Base-by-base conservation (phyloP, 2,888 invertebrate species). In the Spialia ferax region DNA sequence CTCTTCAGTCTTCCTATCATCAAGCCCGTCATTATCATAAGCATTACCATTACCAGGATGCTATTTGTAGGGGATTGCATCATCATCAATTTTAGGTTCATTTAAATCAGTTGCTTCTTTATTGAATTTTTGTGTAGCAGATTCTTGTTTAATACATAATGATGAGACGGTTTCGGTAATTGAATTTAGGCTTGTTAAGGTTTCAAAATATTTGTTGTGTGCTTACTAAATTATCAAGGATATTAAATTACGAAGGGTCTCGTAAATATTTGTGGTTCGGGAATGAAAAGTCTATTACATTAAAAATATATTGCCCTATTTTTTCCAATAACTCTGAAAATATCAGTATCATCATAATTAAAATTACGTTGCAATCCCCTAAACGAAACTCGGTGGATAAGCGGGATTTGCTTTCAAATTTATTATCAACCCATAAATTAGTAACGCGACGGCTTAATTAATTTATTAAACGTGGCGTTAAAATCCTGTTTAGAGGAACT, bases 351-450 rank as follows among this genome's bases (percentile, higher is more conserved):
- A 18, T 35, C 20, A 18, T 38, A 18, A 20, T 26, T 57, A 26
- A 52, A 45, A 66, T 67, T 63, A 72, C 69, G 74, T 74, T 79
- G 79, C 81, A 81, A 80, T 82, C 78, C 77, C 80, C 78, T 76
- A 78, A 74, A 74, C 73, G 69, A 67, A 69, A 72, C 73, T 83
- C 83, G 80, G 82, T 85, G 85, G 86, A 86, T 81, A 82, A 77
- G 67, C 42, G 55, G 66, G 54, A 63, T 63, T 67, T 29, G 18
- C 23, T 57, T 56, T 45, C 35, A 63, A 55, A 45, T 56, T 29
- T 56, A 35, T 64, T 48, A 35, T 32, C 1, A 29, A 22, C 1
- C 15, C 11, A 48, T 63, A 55, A 45, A 56, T 29, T n/a, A 18
- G 26, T 5, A 45, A 45, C 35, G 0, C 6, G 48, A 48, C 20